A percentile compares a stretch with the other conserved stretches of the same genome.
Conservation (phyloP, 2,113 vertebrate genomes). For the Petaurus breviceps region DNA sequence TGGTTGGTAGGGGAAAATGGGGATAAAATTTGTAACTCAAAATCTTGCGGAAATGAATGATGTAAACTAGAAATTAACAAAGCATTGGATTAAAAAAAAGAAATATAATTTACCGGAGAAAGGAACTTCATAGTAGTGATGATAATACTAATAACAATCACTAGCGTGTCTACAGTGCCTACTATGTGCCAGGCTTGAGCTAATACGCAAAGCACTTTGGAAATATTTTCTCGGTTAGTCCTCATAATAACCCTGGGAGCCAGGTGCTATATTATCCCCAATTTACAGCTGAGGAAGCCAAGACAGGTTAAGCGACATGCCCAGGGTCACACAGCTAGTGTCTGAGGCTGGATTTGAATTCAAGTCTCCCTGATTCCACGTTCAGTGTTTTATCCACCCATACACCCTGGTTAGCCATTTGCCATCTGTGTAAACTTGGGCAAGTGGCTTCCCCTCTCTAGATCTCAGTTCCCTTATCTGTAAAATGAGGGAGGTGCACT, state of each 20-base stretch:
- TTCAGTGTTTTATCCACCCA: background rate
- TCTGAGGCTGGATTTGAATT: background rate
- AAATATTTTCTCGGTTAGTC: background rate
- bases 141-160: background rate
- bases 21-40: too few relatives aligned
- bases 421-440: background rate
- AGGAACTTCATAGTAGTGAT: rapidly evolving
- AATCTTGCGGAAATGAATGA: too few relatives aligned
- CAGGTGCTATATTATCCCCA: background rate
- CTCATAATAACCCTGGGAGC: background rate
- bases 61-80: too few relatives aligned
- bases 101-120: background rate
- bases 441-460: background rate
- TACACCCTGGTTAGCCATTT: background rate
- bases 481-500: background rate
- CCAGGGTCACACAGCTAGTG: background rate
- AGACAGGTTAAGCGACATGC: background rate
- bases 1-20: too few relatives aligned
- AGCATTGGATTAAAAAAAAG: too few relatives aligned
- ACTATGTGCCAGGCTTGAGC: background rate
- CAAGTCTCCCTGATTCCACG: background rate
- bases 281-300: background rate
- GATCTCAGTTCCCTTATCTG: background rate
- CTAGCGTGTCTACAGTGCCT: background rate
- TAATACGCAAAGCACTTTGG: background rate